Percentiles rank a stretch among this genome's conserved stretches.
phyloP scores from a whole-genome alignment of 2,797 vertebrate genomes.

The Crypturellus tataupa region DNA sequence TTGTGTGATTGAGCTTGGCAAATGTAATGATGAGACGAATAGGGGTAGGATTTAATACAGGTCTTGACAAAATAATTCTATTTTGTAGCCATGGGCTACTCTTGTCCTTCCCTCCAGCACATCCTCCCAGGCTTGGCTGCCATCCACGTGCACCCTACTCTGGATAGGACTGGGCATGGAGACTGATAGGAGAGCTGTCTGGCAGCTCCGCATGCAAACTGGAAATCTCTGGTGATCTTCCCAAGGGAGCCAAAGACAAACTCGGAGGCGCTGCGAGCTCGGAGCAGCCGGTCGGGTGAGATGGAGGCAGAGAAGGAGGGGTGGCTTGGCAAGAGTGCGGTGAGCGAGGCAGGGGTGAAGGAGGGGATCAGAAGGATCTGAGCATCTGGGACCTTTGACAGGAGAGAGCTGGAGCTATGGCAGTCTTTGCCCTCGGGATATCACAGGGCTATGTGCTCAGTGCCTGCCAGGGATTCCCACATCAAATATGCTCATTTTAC shows the following conservation, averaged over 20 bases:
- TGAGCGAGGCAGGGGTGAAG: accelerated
- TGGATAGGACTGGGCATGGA: neutral
- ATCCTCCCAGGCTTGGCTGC: neutral
- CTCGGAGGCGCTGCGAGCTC: too few relatives aligned
- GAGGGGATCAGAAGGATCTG: neutral
- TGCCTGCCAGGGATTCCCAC: neutral
- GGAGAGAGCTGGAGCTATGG: neutral
- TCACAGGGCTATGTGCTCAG: neutral
- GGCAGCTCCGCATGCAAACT: neutral
- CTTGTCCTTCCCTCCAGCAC: neutral
- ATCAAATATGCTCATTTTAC: neutral
- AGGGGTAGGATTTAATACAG: neutral
- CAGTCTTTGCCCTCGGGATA: neutral
- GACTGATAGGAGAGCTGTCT: neutral
- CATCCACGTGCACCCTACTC: neutral
- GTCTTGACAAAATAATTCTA: neutral
- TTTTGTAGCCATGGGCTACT: constrained; percentile 34
- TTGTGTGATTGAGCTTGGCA: neutral
- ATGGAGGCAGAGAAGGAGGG: neutral
- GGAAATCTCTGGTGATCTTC: neutral
- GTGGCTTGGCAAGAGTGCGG: neutral
- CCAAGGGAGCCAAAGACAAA: neutral
- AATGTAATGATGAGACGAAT: neutral
- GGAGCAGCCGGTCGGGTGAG: neutral
- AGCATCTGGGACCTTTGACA: neutral